phyloP scores from a whole-genome alignment of 2,888 invertebrate species.

The Acrobasis consociella region DNA sequence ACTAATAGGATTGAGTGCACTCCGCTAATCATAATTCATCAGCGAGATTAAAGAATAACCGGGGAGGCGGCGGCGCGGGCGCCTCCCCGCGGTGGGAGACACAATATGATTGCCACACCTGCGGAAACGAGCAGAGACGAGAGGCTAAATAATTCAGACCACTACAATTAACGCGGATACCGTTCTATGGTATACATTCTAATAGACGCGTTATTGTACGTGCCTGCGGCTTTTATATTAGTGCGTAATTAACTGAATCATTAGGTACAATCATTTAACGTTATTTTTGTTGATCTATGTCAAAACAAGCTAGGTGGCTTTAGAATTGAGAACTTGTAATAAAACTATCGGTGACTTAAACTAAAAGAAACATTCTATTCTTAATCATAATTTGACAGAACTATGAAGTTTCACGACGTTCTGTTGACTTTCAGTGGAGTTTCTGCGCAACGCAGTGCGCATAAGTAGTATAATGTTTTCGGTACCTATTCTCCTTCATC shows the following conservation, averaged over 20 bases:
- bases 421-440: too few species aligned
- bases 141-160: constrained; percentile 77
- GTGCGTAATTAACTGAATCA: background rate
- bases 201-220: background rate
- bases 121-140: constrained; percentile 79
- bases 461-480: too few species aligned
- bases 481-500: too few species aligned
- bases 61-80: constrained; percentile 48
- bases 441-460: too few species aligned
- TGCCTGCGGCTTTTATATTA: background rate
- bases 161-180: constrained; percentile 52
- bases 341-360: too few species aligned
- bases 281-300: too few species aligned
- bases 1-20: constrained; percentile 80
- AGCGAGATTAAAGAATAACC: constrained; percentile 81
- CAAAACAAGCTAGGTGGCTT: too few species aligned
- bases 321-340: too few species aligned
- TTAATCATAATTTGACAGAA: too few species aligned
- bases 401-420: too few species aligned
- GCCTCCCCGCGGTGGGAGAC: constrained; percentile 51
- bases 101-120: constrained; percentile 82
- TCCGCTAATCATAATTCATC: constrained; percentile 82
- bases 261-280: too few species aligned
- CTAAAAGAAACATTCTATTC: too few species aligned
- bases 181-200: constrained; percentile 49